phyloP scores from a whole-genome alignment of 1,140 invertebrate genomes.

The fruit fly (Drosophila melanogaster) region Release_6_plus_ISO1_MT NT_033779.5:5085001-5085500 shows the following conservation, averaged over 20 bases:
- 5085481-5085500: slow-evolving; percentile 43
- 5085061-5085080: slow-evolving; percentile 11
- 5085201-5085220: slow-evolving; percentile 27
- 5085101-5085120: neutral
- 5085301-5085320: slow-evolving; percentile 15
- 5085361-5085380: slow-evolving; percentile 9
- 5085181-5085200: slow-evolving; percentile 7
- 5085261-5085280: slow-evolving; percentile 45
- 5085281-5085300: slow-evolving; percentile 36
- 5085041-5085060: neutral
- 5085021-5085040: slow-evolving; percentile 6
- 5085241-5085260: slow-evolving; percentile 24
- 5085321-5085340: slow-evolving; percentile 35
- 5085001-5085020: slow-evolving; percentile 10
- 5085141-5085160: slow-evolving; percentile 14
- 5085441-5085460: slow-evolving; percentile 41
- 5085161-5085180: neutral
- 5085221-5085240: slow-evolving; percentile 22
- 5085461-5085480: slow-evolving; percentile 41
- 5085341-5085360: slow-evolving; percentile 33
- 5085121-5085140: slow-evolving; percentile 1
- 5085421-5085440: slow-evolving; percentile 58
- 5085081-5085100: slow-evolving; percentile 24
- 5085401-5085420: slow-evolving; percentile 55
- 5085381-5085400: slow-evolving; percentile 47